A percentile compares a stretch with the other conserved stretches of the same genome.
phyloP scores from a whole-genome alignment of 1,140 invertebrate species.

The Psilanteris sp. region DNA sequence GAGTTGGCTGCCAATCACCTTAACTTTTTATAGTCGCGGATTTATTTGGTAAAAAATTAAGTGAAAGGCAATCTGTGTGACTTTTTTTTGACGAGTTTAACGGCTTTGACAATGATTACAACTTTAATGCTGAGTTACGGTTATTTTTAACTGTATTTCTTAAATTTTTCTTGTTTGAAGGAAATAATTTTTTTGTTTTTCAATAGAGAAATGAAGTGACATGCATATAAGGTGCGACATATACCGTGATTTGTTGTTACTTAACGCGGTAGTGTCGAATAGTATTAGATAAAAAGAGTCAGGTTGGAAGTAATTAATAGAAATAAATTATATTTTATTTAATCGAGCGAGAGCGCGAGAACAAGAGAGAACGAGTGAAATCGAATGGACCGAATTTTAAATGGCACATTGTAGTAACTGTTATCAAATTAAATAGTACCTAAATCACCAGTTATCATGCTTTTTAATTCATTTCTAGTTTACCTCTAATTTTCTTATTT shows the following conservation, averaged over 20 bases:
- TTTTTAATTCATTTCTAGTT: slow-evolving; percentile 7
- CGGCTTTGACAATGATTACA: slow-evolving; percentile 51
- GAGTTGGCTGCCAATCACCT: slow-evolving; percentile 68
- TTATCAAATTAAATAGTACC: slow-evolving; percentile 70
- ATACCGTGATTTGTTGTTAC: too few species aligned
- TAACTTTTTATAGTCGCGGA: slow-evolving; percentile 73
- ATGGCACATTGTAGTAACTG: slow-evolving; percentile 67
- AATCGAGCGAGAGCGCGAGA: slow-evolving; percentile 52
- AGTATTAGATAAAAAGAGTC: slow-evolving; percentile 57
- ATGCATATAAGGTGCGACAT: too few species aligned
- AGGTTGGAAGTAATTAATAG: slow-evolving; percentile 58
- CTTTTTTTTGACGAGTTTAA: slow-evolving; percentile 11
- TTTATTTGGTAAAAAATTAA: slow-evolving; percentile 75
- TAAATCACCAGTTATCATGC: slow-evolving; percentile 38
- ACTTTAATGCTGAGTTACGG: slow-evolving; percentile 45
- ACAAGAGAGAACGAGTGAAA: slow-evolving; percentile 28
- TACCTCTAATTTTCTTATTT: too few species aligned
- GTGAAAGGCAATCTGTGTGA: slow-evolving; percentile 66
- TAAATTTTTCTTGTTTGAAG: slow-evolving; percentile 30
- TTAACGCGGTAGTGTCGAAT: slow-evolving; percentile 23
- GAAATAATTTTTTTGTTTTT: slow-evolving; percentile 30
- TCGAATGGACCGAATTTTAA: slow-evolving; percentile 29
- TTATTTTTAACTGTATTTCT: slow-evolving; percentile 43
- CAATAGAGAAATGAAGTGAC: too few species aligned
- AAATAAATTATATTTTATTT: slow-evolving; percentile 64